These are phyloP conservation scores for Zhuqinia jingwanae DNA, from an alignment of 2,888 invertebrate species.

Conservation along the genomic window DNA sequence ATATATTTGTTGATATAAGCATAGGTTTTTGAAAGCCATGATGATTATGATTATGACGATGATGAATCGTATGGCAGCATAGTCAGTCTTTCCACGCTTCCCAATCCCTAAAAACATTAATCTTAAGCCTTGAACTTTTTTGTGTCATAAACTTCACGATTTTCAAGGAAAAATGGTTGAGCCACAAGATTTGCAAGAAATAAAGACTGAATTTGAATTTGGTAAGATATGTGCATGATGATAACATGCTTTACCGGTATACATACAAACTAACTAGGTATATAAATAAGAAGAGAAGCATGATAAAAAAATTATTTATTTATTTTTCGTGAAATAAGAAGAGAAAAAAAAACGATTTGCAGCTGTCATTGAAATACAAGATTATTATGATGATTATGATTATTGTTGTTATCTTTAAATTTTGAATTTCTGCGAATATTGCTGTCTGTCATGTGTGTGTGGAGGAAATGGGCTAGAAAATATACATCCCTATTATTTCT, in stretches of 20 bases:
- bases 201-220: background rate
- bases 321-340: background rate
- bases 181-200: constrained; percentile 9
- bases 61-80: constrained; percentile 1
- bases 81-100: constrained; percentile 33
- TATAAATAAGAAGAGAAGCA: background rate
- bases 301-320: background rate
- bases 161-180: constrained; percentile 35
- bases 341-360: constrained; percentile 7
- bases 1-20: background rate
- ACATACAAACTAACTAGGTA: too few relatives aligned
- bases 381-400: constrained; percentile 7
- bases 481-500: constrained; percentile 15
- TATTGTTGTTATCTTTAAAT: background rate
- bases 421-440: background rate
- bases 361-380: constrained; percentile 24
- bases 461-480: constrained; percentile 34
- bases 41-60: background rate
- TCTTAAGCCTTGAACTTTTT: constrained; percentile 57
- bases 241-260: background rate
- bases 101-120: constrained; percentile 45
- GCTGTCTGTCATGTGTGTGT: constrained; percentile 26
- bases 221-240: too few relatives aligned
- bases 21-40: background rate
- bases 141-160: constrained; percentile 53